Percentiles rank a stretch among this genome's conserved stretches.
Conservation (phyloP, 2,113 vertebrate species). For the Caranx melampygus region DNA sequence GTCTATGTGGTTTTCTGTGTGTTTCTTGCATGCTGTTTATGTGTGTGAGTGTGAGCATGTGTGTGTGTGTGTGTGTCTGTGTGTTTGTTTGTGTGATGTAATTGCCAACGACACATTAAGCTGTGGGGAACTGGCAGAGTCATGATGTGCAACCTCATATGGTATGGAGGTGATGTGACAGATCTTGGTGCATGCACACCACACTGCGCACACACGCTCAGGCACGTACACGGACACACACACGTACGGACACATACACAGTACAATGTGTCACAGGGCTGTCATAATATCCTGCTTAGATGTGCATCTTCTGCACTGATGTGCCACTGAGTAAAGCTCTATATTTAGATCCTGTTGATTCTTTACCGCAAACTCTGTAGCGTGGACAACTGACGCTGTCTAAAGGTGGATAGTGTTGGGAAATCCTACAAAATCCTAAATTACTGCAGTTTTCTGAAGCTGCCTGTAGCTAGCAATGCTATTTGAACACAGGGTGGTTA, state of each 20-base stretch:
- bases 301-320: constrained; percentile 61
- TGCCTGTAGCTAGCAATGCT: no score
- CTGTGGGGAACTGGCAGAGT: constrained; percentile 71
- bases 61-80: neutral
- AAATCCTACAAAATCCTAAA: neutral
- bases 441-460: neutral
- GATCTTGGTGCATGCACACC: constrained; percentile 48
- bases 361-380: constrained; percentile 22
- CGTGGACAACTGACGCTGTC: neutral
- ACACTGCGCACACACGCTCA: neutral
- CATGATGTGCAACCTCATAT: constrained; percentile 71
- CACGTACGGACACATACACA: constrained; percentile 14
- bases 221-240: neutral
- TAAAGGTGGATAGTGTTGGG: neutral
- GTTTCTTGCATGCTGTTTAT: neutral
- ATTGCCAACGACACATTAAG: constrained; percentile 63
- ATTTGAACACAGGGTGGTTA: no score
- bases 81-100: constrained; percentile 34
- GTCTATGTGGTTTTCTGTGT: neutral
- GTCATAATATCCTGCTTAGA: constrained; percentile 71
- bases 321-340: constrained; percentile 49
- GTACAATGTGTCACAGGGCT: constrained; percentile 61
- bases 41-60: constrained; percentile 20
- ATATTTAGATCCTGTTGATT: constrained; percentile 65
- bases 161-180: constrained; percentile 72